Base-by-base conservation (phyloP, 2,888 invertebrate species). In the Chrysodeixis includens region DNA sequence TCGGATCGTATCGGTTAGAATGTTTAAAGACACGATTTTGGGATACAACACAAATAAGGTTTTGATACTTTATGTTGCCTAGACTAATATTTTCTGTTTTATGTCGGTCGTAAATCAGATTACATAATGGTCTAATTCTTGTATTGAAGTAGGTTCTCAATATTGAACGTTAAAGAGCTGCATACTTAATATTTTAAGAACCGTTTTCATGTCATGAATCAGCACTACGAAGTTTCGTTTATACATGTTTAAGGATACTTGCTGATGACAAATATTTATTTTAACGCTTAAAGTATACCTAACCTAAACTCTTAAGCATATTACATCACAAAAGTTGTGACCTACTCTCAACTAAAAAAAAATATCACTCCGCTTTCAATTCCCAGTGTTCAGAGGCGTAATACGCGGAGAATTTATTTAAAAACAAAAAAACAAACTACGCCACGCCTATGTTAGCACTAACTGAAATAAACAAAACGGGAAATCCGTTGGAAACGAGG, bases 401-500 rank as follows among this genome's bases (percentile, higher is more conserved):
- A 71, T 56, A 55, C 49, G 16, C 61, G 53, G 59, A 65, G 49
- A 64, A 65, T 70, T 66, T 44, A 58, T 61, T 60, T 57, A 30
- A 67, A 63, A 68, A 67, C 60, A 53, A 16, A 72, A 61, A 32
- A 46, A 52, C 10, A 35, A 10, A 54, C 22, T 62, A 60, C 71
- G 30, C 52, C 59, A 56, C 56, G 52, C 65, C 65, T 69, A 65
- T 71, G 79, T 71, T 77, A 52, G 69, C 78, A 74, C 80, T 80
- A 81, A 82, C 79, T 78, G 82, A 85, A 86, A 87, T 78, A 86
- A 84, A 87, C 83, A 77, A 76, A 68, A 66, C 76, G 71, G 82
- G 76, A 83, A 83, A 85, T 83, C 79, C 79, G 71, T 61, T 68
- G 73, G 74, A 81, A 85, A 83, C 83, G 62, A 82, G 75, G 72